Percentiles rank a stretch among this genome's conserved stretches.
Evolutionary conservation across 2,888 invertebrate genomes (phyloP).

Genomic region (Gibbula magus): DNA sequence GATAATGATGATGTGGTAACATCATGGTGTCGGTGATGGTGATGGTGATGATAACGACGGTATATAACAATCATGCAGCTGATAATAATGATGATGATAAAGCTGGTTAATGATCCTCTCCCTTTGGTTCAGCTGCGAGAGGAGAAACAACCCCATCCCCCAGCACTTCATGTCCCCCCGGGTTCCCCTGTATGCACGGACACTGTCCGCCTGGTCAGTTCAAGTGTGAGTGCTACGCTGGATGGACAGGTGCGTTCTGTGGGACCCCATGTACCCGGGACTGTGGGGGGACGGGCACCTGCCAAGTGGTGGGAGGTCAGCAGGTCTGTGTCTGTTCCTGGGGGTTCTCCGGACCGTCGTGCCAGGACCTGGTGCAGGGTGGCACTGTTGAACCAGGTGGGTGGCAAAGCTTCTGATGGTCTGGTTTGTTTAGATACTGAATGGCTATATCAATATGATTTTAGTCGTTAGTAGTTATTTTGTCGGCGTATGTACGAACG

Average conservation of each 20-base stretch:
- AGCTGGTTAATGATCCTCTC: no score
- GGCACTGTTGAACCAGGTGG: neutral
- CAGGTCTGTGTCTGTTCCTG: conserved; percentile 46
- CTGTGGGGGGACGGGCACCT: conserved; percentile 40
- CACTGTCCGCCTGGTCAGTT: neutral
- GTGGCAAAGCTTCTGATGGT: neutral
- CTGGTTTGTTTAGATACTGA: no score
- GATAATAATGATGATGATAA: no score
- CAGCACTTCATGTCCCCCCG: neutral
- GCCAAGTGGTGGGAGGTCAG: neutral
- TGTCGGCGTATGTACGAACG: no score
- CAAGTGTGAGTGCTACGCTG: conserved; percentile 36
- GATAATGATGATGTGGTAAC: no score
- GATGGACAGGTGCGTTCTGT: conserved; percentile 42
- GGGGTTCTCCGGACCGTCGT: conserved; percentile 46
- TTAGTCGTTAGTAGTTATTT: no score
- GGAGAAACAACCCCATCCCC: neutral
- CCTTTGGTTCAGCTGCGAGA: no score
- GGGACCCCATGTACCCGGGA: conserved; percentile 36
- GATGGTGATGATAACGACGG: no score
- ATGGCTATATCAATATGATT: no score
- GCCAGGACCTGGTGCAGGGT: conserved; percentile 42
- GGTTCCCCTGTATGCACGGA: conserved; percentile 14
- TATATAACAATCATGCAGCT: no score
- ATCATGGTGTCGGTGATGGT: no score